Evolutionary conservation across 1,140 invertebrate genomes (phyloP).

Genomic region (Macrotrachela quadricornifera): DNA sequence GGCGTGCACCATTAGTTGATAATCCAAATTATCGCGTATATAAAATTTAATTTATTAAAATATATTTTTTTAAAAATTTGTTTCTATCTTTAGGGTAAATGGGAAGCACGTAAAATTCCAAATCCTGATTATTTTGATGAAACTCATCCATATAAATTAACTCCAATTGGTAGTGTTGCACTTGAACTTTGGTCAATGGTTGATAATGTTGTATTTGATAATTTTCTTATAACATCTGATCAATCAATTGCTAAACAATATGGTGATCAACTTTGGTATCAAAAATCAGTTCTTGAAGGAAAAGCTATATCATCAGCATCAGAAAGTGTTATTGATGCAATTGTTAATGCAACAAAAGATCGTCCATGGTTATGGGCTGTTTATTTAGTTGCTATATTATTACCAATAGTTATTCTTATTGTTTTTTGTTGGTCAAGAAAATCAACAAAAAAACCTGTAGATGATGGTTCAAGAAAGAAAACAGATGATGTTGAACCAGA

Average conservation of each 20-base stretch:
- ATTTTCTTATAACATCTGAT: conserved; percentile 72
- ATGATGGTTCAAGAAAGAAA: too few species aligned
- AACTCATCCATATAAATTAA: conserved; percentile 51
- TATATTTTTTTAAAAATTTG: background rate
- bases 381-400: conserved; percentile 53
- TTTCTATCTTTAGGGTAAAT: conserved; percentile 55
- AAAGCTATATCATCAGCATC: conserved; percentile 19
- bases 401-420: conserved; percentile 56
- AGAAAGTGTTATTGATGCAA: conserved; percentile 56
- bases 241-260: conserved; percentile 50
- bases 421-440: conserved; percentile 58
- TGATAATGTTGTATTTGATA: conserved; percentile 61
- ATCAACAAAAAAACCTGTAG: too few species aligned
- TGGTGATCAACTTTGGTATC: conserved; percentile 57
- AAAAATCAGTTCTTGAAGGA: conserved; percentile 48
- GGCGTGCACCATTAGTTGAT: conserved; percentile 64
- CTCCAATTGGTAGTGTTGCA: conserved; percentile 47
- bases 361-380: conserved; percentile 73
- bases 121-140: conserved; percentile 87
- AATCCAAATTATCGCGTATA: conserved; percentile 65
- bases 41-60: background rate
- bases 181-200: conserved; percentile 97
- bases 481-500: too few species aligned
- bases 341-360: conserved; percentile 57
- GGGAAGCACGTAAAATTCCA: conserved; percentile 58